These are phyloP conservation scores for Salvelinus namaycush DNA, from an alignment of 2,113 vertebrate species.

Conservation along the genomic window DNA sequence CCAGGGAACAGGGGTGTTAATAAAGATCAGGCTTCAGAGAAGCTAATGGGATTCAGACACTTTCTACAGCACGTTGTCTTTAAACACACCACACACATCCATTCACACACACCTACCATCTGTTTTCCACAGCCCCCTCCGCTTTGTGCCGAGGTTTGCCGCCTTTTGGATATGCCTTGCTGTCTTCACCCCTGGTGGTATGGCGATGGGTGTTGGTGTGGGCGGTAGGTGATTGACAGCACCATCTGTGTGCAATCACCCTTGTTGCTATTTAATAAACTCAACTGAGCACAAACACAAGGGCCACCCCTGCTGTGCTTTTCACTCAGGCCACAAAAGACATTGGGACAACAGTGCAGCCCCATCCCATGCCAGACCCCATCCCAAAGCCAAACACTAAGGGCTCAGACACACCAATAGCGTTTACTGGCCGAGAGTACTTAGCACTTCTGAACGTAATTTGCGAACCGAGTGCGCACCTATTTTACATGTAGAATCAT, in stretches of 20 bases:
- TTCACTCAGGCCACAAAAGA: constrained; percentile 61
- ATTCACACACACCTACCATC: constrained; percentile 34
- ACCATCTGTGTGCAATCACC: constrained; percentile 70
- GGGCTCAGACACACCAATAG: no score
- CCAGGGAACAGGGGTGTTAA: constrained; percentile 31
- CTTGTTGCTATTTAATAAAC: constrained; percentile 73
- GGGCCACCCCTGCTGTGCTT: constrained; percentile 62
- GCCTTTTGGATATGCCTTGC: constrained; percentile 1
- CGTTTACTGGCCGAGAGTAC: no score
- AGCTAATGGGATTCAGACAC: constrained; percentile 47
- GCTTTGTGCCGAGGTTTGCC: not conserved
- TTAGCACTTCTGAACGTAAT: no score
- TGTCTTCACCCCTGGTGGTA: constrained; percentile 37
- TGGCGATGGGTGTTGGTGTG: constrained; percentile 25
- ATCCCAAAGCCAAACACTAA: not conserved
- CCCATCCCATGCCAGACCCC: not conserved
- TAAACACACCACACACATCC: not conserved
- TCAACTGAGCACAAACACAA: constrained; percentile 48
- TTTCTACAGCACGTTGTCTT: constrained; percentile 21
- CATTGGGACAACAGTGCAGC: constrained; percentile 26
- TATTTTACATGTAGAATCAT: no score
- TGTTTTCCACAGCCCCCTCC: constrained; percentile 29
- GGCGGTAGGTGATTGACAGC: constrained; percentile 65
- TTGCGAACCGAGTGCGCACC: no score
- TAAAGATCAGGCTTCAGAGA: constrained; percentile 30